phyloP scores from a whole-genome alignment of 92 coral and sea anemone genomes.

The Phymanthus crucifer region DNA sequence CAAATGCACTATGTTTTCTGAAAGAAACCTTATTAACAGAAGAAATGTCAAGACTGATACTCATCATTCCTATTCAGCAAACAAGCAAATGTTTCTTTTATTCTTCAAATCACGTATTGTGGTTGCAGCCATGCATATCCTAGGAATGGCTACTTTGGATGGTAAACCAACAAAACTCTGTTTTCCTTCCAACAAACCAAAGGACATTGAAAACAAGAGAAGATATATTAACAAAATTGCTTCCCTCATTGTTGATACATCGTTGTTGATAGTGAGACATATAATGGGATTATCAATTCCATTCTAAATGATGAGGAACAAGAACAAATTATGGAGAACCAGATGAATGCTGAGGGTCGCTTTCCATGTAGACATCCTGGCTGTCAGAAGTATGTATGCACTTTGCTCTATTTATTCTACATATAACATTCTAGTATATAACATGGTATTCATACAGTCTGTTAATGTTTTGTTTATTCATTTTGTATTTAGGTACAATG shows the following conservation, averaged over 20 bases:
- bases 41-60: conserved; percentile 1
- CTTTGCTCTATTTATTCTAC: too few species aligned
- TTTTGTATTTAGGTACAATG: too few species aligned
- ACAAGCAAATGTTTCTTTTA: not conserved
- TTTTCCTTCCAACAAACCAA: not conserved
- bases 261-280: not conserved
- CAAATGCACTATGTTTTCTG: conserved; percentile 42
- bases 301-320: not conserved
- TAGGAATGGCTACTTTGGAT: not conserved
- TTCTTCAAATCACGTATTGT: not conserved
- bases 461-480: too few species aligned
- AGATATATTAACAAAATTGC: not conserved
- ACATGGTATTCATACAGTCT: too few species aligned
- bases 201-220: not conserved
- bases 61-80: not conserved
- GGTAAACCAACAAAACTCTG: not conserved
- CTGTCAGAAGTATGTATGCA: not conserved
- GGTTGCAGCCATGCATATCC: not conserved
- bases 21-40: conserved; percentile 45
- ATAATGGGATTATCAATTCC: not conserved
- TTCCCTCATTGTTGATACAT: not conserved
- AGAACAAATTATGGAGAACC: not conserved
- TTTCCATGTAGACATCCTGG: not conserved
- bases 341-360: not conserved
- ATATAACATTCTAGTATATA: too few species aligned